Conservation (phyloP, 2,888 invertebrate genomes). For the Rapana venosa region DNA sequence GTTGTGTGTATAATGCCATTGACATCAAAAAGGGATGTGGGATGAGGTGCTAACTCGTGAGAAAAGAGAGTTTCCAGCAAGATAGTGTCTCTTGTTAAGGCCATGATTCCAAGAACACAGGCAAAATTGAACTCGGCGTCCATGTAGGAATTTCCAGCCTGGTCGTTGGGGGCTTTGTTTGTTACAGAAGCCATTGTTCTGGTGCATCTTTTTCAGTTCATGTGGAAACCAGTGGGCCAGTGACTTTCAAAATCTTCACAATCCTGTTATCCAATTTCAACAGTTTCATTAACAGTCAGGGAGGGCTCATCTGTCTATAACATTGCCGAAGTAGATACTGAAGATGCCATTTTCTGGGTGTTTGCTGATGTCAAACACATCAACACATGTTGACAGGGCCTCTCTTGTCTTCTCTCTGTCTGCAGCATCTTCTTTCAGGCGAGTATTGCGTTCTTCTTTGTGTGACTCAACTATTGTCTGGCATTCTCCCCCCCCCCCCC, state of each 20-base stretch:
- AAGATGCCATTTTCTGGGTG: slow-evolving; percentile 19
- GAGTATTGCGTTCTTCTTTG: slow-evolving; percentile 28
- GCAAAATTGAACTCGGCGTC: slow-evolving; percentile 15
- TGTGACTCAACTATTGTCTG: not conserved
- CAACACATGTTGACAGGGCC: slow-evolving; percentile 38
- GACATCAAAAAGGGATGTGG: not conserved
- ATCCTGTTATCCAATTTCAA: not conserved
- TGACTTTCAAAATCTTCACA: not conserved
- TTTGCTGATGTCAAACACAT: not conserved
- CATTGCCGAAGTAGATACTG: not conserved
- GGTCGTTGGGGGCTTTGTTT: not conserved
- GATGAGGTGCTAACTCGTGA: not conserved
- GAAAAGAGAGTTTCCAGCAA: not conserved
- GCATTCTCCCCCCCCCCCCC: too few relatives aligned
- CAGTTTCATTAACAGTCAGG: not conserved
- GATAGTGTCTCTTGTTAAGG: not conserved
- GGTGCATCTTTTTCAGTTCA: not conserved
- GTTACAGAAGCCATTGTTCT: not conserved
- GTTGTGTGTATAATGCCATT: not conserved
- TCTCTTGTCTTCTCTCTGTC: slow-evolving; percentile 42
- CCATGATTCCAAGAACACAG: not conserved
- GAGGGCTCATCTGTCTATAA: not conserved
- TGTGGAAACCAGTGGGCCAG: slow-evolving; percentile 20
- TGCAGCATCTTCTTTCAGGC: not conserved
- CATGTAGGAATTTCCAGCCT: not conserved